Base-by-base conservation (phyloP, 1,140 invertebrate species). In the Drosophila lowei region DNA sequence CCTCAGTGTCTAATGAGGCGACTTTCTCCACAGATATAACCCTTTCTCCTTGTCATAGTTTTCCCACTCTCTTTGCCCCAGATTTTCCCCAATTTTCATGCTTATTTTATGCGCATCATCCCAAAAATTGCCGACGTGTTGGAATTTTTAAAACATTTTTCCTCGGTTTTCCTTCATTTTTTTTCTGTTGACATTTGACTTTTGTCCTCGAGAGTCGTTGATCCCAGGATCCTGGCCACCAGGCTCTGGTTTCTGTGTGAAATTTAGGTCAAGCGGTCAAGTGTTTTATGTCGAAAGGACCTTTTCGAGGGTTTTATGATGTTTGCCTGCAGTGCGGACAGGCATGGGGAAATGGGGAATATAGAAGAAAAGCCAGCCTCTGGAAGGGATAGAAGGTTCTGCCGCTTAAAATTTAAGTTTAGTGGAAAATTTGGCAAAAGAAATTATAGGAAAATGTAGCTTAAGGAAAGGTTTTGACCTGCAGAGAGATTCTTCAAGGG, bases 261-360 rank as follows among this genome's bases (percentile, higher is more conserved):
- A 86, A 85, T 85, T 85, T 86, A 56, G 81, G 77, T 85, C 80
- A 85, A 74, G 81, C 81, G 81, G 80, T 86, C 80, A 86, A 86
- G 67, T 86, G 73, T 70, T 85, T 80, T 70, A 79, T 79, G 62
- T 64, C 41, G 6, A 53, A 6, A 18, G 42, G 30, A 59, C 47
- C 59, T 50, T 64, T 73, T 59, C 23, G 61, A 68, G 77, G 76
- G 59, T 80, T 77, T 79, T 80, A 76, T 72, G 65, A 55, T 72
- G 64, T 72, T 76, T 79, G 79, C 70, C 75, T 72, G 76, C 76
- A 79, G 66, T 64, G 56, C 52, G 44, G 18, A 49, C 30, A 74
- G 43, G 15, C 6, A 25, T n/a, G 13, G 25, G n/a, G n/a, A 16
- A 55, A 41, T 47, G 11, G 13, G 18, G 18, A 11, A 16, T n/a